Evolutionary conservation across 2,797 vertebrate species (phyloP).

Genomic region (Sorex maritimensis): DNA sequence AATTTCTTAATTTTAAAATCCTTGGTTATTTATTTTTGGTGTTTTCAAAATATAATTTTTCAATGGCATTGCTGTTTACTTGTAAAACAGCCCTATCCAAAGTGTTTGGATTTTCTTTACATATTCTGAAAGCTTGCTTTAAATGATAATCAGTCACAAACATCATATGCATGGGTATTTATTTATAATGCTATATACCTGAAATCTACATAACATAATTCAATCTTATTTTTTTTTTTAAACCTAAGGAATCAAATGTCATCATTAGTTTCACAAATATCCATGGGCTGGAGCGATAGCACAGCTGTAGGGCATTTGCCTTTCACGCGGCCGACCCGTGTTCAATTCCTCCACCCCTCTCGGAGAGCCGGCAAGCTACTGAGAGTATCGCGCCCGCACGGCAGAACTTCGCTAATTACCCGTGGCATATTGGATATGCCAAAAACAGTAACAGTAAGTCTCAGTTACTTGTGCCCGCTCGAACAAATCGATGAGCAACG

Average conservation of each 20-base stretch:
- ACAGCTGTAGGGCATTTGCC: too few relatives aligned
- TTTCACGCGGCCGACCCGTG: too few relatives aligned
- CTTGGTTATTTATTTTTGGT: neutral
- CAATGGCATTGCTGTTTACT: constrained; percentile 35
- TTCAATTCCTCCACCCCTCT: too few relatives aligned
- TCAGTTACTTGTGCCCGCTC: too few relatives aligned
- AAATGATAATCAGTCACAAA: neutral
- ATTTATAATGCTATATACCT: neutral
- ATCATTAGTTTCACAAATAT: constrained; percentile 24
- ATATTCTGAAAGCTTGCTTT: constrained; percentile 33
- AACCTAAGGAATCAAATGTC: neutral
- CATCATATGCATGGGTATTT: neutral
- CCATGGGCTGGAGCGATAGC: neutral
- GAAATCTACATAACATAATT: neutral
- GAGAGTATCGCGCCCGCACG: too few relatives aligned
- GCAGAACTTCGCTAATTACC: too few relatives aligned
- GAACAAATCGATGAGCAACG: too few relatives aligned
- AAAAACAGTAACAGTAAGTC: too few relatives aligned
- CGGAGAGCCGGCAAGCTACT: too few relatives aligned
- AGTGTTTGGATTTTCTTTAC: constrained; percentile 55
- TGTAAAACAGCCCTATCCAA: constrained; percentile 29
- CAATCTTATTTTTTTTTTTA: constrained; percentile 26
- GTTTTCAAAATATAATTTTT: constrained; percentile 62
- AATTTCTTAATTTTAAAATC: constrained; percentile 59
- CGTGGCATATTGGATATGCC: too few relatives aligned